A percentile compares a stretch with the other conserved stretches of the same genome.
phyloP scores from a whole-genome alignment of 2,797 vertebrate genomes.

The Acrossocheilus fasciatus region DNA sequence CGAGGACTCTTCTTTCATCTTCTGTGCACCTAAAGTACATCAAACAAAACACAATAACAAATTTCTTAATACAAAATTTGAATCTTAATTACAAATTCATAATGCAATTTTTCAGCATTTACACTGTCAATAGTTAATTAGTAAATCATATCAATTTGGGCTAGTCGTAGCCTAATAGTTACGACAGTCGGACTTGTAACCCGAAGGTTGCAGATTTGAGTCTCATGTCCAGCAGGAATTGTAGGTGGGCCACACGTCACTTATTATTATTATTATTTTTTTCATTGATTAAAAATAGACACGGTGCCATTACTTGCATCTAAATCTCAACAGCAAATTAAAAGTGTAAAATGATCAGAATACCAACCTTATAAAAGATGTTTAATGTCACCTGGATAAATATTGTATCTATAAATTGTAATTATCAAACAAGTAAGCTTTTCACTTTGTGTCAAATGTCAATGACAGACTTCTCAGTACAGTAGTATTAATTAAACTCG shows the following conservation, averaged over 20 bases:
- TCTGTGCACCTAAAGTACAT: slow-evolving; percentile 8
- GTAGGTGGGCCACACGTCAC: too few species aligned
- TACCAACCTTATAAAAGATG: neutral
- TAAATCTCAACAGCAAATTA: neutral
- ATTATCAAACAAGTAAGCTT: slow-evolving; percentile 18
- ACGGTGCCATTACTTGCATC: neutral
- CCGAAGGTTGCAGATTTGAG: too few species aligned
- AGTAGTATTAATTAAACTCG: neutral
- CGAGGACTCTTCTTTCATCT: neutral
- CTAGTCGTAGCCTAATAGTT: too few species aligned
- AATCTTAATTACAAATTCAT: slow-evolving; percentile 7
- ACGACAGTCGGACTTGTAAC: too few species aligned
- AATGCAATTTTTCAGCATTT: slow-evolving; percentile 6
- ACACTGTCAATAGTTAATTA: neutral
- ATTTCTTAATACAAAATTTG: too few species aligned
- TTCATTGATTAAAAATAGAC: slow-evolving; percentile 6
- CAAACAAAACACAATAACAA: slow-evolving; percentile 1
- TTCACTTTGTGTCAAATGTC: slow-evolving; percentile 14
- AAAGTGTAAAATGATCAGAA: neutral
- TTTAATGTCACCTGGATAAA: slow-evolving; percentile 23
- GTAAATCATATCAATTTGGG: too few species aligned
- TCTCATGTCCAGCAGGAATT: too few species aligned
- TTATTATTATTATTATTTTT: too few species aligned
- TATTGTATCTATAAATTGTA: neutral
- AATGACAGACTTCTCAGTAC: slow-evolving; percentile 7